These are phyloP conservation scores for Myathropa florea DNA, from an alignment of 2,888 invertebrate genomes.

Conservation along the genomic window DNA sequence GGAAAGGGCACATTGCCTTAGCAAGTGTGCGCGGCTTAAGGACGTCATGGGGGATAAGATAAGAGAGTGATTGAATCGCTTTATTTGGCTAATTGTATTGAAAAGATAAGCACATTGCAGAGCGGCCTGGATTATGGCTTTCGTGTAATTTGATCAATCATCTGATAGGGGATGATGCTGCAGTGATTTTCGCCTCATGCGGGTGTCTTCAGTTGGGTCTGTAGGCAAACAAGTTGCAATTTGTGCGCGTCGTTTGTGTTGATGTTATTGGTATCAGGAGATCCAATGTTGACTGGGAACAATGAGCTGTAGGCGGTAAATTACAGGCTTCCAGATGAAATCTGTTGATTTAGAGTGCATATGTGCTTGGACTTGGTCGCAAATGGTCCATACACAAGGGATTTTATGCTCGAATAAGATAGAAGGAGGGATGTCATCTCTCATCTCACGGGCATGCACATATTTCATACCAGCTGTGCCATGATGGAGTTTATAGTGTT, in stretches of 20 bases:
- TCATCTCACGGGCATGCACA: no score
- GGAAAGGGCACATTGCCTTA: not conserved
- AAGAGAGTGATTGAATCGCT: slow-evolving; percentile 62
- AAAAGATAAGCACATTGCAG: slow-evolving; percentile 10
- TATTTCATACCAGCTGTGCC: no score
- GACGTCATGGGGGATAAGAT: slow-evolving; percentile 46
- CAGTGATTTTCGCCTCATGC: slow-evolving; percentile 1
- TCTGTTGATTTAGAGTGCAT: no score
- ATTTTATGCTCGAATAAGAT: no score
- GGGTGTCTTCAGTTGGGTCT: not conserved
- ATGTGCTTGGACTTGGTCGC: no score
- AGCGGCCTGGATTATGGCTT: slow-evolving; percentile 25
- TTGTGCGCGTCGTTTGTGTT: not conserved
- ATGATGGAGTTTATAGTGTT: no score
- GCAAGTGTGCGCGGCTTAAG: slow-evolving; percentile 33
- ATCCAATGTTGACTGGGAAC: no score
- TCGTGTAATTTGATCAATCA: slow-evolving; percentile 43
- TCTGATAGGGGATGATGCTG: not conserved
- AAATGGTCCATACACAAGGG: no score
- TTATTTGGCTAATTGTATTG: slow-evolving; percentile 67
- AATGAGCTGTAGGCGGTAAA: no score
- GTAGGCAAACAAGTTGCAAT: not conserved
- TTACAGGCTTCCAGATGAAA: no score
- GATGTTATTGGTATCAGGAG: no score
- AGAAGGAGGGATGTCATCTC: no score